Conservation (phyloP, 2,888 invertebrate species). For the Stenichneumon culpator region DNA sequence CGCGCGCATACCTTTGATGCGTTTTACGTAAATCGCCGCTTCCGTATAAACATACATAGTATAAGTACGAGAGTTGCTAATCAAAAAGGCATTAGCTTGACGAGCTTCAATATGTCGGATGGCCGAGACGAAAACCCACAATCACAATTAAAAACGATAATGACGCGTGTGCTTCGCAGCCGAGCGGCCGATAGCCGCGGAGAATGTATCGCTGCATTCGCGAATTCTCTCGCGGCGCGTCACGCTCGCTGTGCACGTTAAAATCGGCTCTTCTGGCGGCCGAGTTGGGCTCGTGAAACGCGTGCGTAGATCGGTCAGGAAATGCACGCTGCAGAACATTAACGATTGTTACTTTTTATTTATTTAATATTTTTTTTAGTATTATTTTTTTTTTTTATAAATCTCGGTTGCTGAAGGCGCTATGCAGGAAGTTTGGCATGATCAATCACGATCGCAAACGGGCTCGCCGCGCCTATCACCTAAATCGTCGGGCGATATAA, state of each 20-base stretch:
- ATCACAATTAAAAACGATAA: slow-evolving; percentile 61
- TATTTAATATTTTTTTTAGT: neutral
- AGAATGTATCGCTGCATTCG: slow-evolving; percentile 35
- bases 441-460: neutral
- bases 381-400: neutral
- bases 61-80: slow-evolving; percentile 19
- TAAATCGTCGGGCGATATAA: neutral
- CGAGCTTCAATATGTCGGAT: slow-evolving; percentile 53
- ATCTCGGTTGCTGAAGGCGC: neutral
- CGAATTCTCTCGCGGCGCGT: slow-evolving; percentile 27
- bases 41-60: neutral
- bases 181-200: slow-evolving; percentile 5
- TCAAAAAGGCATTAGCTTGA: slow-evolving; percentile 62
- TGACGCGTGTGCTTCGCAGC: slow-evolving; percentile 37
- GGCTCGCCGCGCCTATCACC: neutral
- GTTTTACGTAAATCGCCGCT: neutral
- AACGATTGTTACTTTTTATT: neutral
- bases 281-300: neutral
- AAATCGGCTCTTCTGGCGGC: neutral
- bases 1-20: neutral
- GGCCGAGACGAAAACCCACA: slow-evolving; percentile 57
- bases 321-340: neutral
- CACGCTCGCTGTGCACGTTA: neutral
- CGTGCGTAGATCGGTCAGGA: neutral
- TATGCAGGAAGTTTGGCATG: neutral